Base-by-base conservation (phyloP, 2,888 invertebrate species). In the Strigamia crassipes region DNA sequence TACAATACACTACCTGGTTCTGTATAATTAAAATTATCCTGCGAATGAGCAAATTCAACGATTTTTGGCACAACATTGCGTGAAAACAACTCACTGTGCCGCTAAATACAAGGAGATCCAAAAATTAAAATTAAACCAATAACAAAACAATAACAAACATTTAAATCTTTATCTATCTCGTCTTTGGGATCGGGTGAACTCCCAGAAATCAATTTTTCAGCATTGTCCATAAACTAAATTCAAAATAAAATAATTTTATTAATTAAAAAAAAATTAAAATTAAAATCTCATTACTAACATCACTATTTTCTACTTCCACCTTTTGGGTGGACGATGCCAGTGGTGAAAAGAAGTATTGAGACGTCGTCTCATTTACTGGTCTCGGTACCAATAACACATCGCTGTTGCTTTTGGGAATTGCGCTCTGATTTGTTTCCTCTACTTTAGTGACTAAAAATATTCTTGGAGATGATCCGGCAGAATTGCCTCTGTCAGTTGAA, bases 161-260 rank as follows among this genome's bases (percentile, higher is more conserved):
- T 42, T 42, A 42, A 42, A 42, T 42, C 51, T 18, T 51, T 51
- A n/a, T 51, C 51, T 2, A 42, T 10, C 6, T 51, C 51, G 4
- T 51, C 18, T 51, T 51, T 51, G 8, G n/a, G 4, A 6, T 51
- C 66, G 3, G 21, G 5, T 21, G 61, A 23, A 27, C 1, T 66
- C 12, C 66, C 66, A 10, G 66, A 66, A 10, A 66, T 27, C 27
- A 66, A 66, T 31, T 66, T 66, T 66, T 66, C 66, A 27, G 66
- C 66, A 15, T 66, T 66, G 27, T 31, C 31, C 15, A 66, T 27
- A 23, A 66, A 66, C 66, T 66, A 27, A 10, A 15, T 13, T 23
- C 23, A 66, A 66, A 23, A 66, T 66, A 66, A 23, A 27, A 23
- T n/a, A n/a, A 4, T n/a, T 51, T 51, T 51, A 3, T 18, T 34